A percentile compares a stretch with the other conserved stretches of the same genome.
phyloP scores from a whole-genome alignment of 2,888 invertebrate genomes.

The Tipula unca region DNA sequence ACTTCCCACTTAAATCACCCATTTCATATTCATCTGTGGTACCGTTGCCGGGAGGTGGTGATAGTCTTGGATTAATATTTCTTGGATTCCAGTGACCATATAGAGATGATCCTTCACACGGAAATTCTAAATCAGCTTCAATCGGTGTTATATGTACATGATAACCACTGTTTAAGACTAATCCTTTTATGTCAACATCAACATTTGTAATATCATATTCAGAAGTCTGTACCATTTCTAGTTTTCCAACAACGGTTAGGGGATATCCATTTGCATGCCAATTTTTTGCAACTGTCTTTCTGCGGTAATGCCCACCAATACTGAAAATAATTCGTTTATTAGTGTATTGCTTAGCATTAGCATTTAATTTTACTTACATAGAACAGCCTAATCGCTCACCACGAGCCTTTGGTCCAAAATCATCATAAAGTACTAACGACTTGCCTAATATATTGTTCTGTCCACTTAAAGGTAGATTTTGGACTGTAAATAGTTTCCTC shows the following conservation, averaged over 20 bases:
- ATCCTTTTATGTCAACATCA: slow-evolving; percentile 64
- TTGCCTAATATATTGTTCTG: slow-evolving; percentile 64
- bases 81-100: slow-evolving; percentile 85
- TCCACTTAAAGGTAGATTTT: slow-evolving; percentile 66
- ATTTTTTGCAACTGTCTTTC: slow-evolving; percentile 76
- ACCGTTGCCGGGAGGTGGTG: slow-evolving; percentile 54
- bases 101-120: slow-evolving; percentile 73
- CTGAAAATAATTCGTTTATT: slow-evolving; percentile 42
- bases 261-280: slow-evolving; percentile 78
- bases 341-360: background rate
- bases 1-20: slow-evolving; percentile 80
- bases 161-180: slow-evolving; percentile 61
- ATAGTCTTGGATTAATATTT: slow-evolving; percentile 53
- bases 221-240: slow-evolving; percentile 78
- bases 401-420: slow-evolving; percentile 76
- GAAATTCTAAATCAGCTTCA: slow-evolving; percentile 74
- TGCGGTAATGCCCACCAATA: slow-evolving; percentile 61
- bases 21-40: slow-evolving; percentile 76
- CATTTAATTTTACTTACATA: slow-evolving; percentile 48
- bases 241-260: slow-evolving; percentile 57
- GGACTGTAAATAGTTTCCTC: slow-evolving; percentile 70
- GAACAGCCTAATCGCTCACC: slow-evolving; percentile 86
- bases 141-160: slow-evolving; percentile 80
- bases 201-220: slow-evolving; percentile 76
- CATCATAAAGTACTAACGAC: slow-evolving; percentile 80